Percentiles rank a stretch among this genome's conserved stretches.
phyloP scores from a whole-genome alignment of 2,797 vertebrate genomes.

The Limosa lapponica region DNA sequence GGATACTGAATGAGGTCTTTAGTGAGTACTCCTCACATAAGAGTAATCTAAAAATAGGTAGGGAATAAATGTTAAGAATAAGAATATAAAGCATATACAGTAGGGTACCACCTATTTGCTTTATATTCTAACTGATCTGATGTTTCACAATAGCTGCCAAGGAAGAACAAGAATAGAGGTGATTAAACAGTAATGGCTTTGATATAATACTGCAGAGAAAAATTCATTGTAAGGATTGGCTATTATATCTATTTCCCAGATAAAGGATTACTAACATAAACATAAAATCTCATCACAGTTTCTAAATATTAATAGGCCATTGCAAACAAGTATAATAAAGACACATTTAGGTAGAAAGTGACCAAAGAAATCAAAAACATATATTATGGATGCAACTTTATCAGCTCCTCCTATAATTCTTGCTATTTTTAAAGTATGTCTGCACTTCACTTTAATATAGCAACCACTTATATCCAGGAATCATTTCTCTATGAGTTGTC shows the following conservation, averaged over 20 bases:
- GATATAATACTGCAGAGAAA: neutral
- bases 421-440: neutral
- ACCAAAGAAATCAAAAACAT: neutral
- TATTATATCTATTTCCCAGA: neutral
- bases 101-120: neutral
- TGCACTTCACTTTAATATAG: neutral
- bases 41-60: neutral
- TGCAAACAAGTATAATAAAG: neutral
- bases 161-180: neutral
- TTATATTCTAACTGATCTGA: neutral
- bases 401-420: neutral
- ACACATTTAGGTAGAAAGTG: neutral
- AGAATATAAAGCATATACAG: neutral
- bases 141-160: conserved; percentile 1
- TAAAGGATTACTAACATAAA: neutral
- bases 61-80: neutral
- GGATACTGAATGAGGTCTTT: neutral
- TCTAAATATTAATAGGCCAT: neutral
- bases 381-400: neutral
- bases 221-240: neutral
- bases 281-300: neutral
- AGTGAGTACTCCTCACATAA: neutral
- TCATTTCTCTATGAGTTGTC: neutral
- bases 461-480: neutral
- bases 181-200: conserved; percentile 8